Evolutionary conservation across 1,140 invertebrate genomes (phyloP).

Genomic region (Plectrocnemia conspersa): DNA sequence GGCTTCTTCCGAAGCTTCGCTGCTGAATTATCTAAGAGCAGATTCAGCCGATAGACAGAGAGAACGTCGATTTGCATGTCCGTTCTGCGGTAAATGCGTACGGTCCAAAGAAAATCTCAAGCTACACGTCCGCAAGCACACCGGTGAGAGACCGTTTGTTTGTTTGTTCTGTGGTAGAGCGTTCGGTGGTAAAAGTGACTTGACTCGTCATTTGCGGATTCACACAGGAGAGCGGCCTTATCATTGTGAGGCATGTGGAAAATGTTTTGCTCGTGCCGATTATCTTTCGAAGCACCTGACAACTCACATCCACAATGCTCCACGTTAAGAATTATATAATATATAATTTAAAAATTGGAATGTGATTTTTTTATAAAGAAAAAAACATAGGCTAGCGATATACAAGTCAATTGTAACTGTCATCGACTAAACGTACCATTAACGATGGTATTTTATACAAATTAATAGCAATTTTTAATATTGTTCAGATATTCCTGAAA

Average conservation of each 20-base stretch:
- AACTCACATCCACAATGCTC: slow-evolving; percentile 75
- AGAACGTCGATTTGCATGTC: slow-evolving; percentile 72
- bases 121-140: slow-evolving; percentile 83
- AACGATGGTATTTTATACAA: slow-evolving; percentile 27
- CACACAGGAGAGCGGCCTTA: slow-evolving; percentile 83
- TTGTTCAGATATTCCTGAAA: slow-evolving; percentile 30
- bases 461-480: slow-evolving; percentile 29
- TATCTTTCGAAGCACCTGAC: slow-evolving; percentile 88
- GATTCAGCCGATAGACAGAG: slow-evolving; percentile 62
- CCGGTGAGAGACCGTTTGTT: slow-evolving; percentile 80
- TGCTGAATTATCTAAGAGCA: slow-evolving; percentile 58
- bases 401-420: slow-evolving; percentile 34
- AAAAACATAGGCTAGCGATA: slow-evolving; percentile 18
- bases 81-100: slow-evolving; percentile 85
- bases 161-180: slow-evolving; percentile 81
- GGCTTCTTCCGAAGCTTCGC: slow-evolving; percentile 55
- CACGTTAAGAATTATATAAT: slow-evolving; percentile 34
- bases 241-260: slow-evolving; percentile 86
- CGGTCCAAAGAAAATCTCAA: slow-evolving; percentile 84
- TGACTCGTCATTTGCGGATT: slow-evolving; percentile 79
- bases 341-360: slow-evolving; percentile 6
- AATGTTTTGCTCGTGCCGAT: slow-evolving; percentile 83
- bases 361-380: slow-evolving; percentile 22
- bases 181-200: slow-evolving; percentile 80
- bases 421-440: slow-evolving; percentile 19